Evolutionary conservation across 2,113 vertebrate species (phyloP), one percentile per base, ranked within the genome.

Genomic region (Phasianus colchicus): DNA sequence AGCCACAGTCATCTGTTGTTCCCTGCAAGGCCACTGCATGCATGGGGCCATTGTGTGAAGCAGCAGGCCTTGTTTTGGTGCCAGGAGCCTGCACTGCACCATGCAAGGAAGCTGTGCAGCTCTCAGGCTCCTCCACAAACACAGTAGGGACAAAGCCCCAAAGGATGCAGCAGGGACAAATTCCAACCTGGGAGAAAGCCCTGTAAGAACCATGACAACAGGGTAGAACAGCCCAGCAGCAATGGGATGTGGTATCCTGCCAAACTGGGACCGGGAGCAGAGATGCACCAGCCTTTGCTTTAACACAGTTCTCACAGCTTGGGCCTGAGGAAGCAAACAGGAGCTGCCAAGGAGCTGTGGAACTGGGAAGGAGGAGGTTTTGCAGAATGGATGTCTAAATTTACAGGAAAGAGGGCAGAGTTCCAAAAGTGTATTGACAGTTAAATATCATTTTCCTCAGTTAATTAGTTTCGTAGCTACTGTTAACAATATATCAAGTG

Each of bases 381-480:
- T 94, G 55, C 65, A 86, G 34, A 93, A 90, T n/a, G 11, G 42
- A 81, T 57, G 36, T 88, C 70, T 88, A 67, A 66, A 86, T 93
- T 82, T 95, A 43, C 70, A 90, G 66, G 52, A 65, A 92, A 71
- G 47, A 94, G 25, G 88, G 91, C 79, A 95, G 89, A 88, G 65
- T 75, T 90, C 90, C 94, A 92, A 91, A 91, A 65, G 79, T 95
- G 94, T 96, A 96, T 92, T 92, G 93, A 95, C 94, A 94, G 91
- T 92, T 91, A 95, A 95, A 90, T 92, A 90, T 85, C 69, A 93
- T 95, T 94, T 66, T 94, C 95, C 80, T 88, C 88, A 91, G 91
- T 86, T 97, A 95, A 96, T 95, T 97, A 92, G 85, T 92, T 96
- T 95, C 83, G 92, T 95, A 83, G 95, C 91, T 90, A 45, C 88